These are phyloP conservation scores for Drosophila rellima DNA, from an alignment of 2,888 invertebrate species.

Conservation along the genomic window DNA sequence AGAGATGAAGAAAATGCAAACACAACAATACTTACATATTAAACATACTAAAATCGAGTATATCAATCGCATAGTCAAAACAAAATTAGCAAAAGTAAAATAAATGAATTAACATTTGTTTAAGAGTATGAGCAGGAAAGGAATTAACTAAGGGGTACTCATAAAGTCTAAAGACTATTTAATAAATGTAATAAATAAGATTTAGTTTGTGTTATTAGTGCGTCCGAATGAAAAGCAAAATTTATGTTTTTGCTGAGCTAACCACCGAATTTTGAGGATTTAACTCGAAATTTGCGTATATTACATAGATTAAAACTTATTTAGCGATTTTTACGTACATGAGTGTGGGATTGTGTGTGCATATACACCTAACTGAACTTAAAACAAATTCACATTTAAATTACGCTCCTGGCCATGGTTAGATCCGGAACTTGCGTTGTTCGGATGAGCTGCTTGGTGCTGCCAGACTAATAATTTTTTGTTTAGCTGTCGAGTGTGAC, in stretches of 20 bases:
- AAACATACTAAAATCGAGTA: slow-evolving; percentile 22
- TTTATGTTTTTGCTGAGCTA: background rate
- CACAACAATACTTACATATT: slow-evolving; percentile 30
- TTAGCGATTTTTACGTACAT: too few relatives aligned
- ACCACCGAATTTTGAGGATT: too few relatives aligned
- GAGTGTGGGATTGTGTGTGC: too few relatives aligned
- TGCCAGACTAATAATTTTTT: background rate
- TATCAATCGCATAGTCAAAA: slow-evolving; percentile 36
- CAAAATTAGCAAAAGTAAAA: slow-evolving; percentile 29
- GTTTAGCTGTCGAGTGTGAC: background rate
- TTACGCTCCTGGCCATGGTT: background rate
- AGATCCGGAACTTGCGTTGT: background rate
- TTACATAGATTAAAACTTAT: too few relatives aligned
- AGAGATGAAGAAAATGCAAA: slow-evolving; percentile 26
- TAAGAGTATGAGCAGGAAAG: background rate
- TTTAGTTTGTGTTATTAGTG: slow-evolving; percentile 14
- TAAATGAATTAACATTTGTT: slow-evolving; percentile 21
- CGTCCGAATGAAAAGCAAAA: background rate
- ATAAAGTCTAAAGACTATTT: slow-evolving; percentile 39
- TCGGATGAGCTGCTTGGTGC: background rate
- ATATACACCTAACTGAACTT: too few relatives aligned
- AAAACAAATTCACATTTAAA: background rate
- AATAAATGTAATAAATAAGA: slow-evolving; percentile 56
- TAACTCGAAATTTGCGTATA: too few relatives aligned
- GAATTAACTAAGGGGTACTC: slow-evolving; percentile 15